These are phyloP conservation scores for Ceriagrion tenellum DNA, from an alignment of 2,888 invertebrate species.

Conservation along the genomic window DNA sequence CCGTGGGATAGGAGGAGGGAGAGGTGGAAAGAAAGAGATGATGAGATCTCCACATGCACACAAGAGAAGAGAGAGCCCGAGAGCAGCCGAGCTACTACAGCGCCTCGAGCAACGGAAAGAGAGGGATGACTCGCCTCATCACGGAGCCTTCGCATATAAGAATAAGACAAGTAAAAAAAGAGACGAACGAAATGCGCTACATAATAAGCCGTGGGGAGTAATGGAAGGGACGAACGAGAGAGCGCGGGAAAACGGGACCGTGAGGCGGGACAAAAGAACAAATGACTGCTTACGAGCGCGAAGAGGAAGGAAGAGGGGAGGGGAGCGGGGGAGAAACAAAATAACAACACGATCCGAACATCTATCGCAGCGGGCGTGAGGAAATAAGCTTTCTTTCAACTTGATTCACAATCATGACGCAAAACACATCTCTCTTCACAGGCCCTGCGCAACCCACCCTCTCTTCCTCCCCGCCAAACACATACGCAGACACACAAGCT, in stretches of 20 bases:
- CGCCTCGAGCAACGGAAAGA: background rate
- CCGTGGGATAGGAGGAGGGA: background rate
- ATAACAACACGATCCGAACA: background rate
- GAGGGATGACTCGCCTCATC: background rate
- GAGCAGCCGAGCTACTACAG: background rate
- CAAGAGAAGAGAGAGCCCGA: background rate
- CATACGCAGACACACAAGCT: too few species aligned
- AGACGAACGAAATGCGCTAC: background rate
- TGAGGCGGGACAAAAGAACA: conserved; percentile 9
- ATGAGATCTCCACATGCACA: too few species aligned
- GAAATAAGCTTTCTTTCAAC: conserved; percentile 41
- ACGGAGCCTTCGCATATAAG: background rate
- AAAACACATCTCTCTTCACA: conserved; percentile 8
- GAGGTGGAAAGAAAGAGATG: too few species aligned
- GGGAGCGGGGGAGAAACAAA: background rate
- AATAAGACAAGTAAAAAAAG: background rate
- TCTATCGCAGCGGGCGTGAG: conserved; percentile 22
- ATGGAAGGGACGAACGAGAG: background rate
- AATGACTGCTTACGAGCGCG: background rate
- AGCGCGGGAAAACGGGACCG: background rate
- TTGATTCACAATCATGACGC: conserved; percentile 36
- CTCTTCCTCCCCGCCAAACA: too few species aligned
- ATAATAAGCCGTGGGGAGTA: background rate
- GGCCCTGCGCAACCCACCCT: too few species aligned
- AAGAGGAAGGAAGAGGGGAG: background rate